Base-by-base conservation (phyloP, 1,140 invertebrate genomes). In the Lucilia sericata region DNA sequence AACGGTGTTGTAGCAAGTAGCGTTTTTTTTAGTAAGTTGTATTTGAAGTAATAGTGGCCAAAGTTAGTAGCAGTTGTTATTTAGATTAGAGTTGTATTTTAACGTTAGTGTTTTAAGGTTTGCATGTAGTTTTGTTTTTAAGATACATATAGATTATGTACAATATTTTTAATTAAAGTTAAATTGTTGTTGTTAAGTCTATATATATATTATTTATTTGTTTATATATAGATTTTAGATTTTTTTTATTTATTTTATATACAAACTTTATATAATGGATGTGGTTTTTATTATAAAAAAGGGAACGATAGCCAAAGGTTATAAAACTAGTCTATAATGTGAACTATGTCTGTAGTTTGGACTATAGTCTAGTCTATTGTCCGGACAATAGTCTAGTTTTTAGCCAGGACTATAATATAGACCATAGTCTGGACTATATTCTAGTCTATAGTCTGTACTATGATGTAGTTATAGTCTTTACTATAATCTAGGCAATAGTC, bases 101-200 rank as follows among this genome's bases (percentile, higher is more conserved):
- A n/a, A 42, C 17, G 17, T 42, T n/a, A 42, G 34, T 42, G 34
- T 10, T 42, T 78, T 78, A 21, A 42, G 9, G 34, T 42, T 78
- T 10, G 47, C 47, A 42, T 78, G 34, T 42, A 5, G 25, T 30
- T 30, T 30, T 30, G 25, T 42, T 78, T 78, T 78, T 78, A 25
- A 42, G 21, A 78, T 42, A 19, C 19, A 42, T 9, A 78, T 36
- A 49, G 36, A 78, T 36, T 78, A 42, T 70, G 65, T 70, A 70
- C 19, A 70, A 70, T 70, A 21, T 70, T 70, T 30, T 70, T 70
- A 12, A 30, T 78, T 78, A 49, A 78, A 42, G 5, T 78, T 42
- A 42, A 25, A 19, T 78, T 78, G 34, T 78, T 78, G 25, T 76
- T 78, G n/a, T 78, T 78, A 30, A 30, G 25, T 30, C 25, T 30